phyloP scores from a whole-genome alignment of 2,113 vertebrate species.

The Bos javanicus region DNA sequence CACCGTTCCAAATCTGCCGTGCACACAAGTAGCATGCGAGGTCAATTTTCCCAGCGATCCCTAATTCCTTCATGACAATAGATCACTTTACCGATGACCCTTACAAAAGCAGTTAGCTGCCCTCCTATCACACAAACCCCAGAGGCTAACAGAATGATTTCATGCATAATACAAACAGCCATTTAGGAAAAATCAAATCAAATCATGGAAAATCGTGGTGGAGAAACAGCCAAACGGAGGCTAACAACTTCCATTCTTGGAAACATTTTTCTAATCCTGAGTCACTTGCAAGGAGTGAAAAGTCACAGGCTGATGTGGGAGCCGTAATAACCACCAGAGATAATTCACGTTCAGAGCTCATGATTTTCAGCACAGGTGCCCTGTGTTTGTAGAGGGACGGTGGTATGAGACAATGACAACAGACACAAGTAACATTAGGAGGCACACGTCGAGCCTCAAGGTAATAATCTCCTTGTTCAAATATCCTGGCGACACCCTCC shows the following conservation, averaged over 20 bases:
- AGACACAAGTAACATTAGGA: conserved; percentile 68
- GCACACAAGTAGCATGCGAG: not conserved
- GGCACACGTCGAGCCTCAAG: conserved; percentile 64
- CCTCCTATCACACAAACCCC: conserved; percentile 22
- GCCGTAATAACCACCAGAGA: conserved; percentile 64
- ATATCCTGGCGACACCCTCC: conserved; percentile 35
- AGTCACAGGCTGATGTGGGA: conserved; percentile 63
- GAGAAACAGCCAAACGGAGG: conserved; percentile 62
- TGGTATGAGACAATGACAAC: conserved; percentile 68
- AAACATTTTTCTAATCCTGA: conserved; percentile 74
- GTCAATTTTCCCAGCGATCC: conserved; percentile 42
- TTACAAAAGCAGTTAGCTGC: conserved; percentile 12
- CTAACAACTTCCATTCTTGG: conserved; percentile 74
- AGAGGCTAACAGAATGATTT: conserved; percentile 45
- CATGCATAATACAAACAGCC: conserved; percentile 71
- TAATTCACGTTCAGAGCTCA: conserved; percentile 69
- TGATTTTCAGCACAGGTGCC: conserved; percentile 58
- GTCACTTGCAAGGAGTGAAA: conserved; percentile 62
- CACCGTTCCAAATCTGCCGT: not conserved
- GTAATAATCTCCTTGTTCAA: conserved; percentile 64
- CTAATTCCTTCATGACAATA: conserved; percentile 8
- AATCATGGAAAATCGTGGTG: conserved; percentile 73
- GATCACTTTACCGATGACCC: not conserved
- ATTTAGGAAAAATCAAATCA: conserved; percentile 75
- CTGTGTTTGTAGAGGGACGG: conserved; percentile 72